phyloP scores from a whole-genome alignment of 2,888 invertebrate genomes.

The Crematogaster levior region DNA sequence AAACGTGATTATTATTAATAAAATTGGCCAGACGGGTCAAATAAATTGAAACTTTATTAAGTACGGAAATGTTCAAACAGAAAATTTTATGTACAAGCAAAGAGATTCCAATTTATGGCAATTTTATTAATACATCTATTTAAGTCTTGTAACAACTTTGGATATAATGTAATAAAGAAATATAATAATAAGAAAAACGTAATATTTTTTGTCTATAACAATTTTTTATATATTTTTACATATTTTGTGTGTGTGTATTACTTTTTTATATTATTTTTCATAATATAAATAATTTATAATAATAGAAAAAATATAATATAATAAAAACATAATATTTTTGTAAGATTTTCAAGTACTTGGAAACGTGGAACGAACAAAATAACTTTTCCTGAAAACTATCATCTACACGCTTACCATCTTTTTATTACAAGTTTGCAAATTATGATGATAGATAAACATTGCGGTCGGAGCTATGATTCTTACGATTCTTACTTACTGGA shows the following conservation, averaged over 20 bases:
- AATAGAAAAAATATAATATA: no score
- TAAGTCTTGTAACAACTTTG: not conserved
- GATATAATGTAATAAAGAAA: not conserved
- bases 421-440: not conserved
- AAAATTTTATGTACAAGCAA: not conserved
- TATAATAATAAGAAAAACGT: no score
- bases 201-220: not conserved
- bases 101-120: not conserved
- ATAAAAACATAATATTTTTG: no score
- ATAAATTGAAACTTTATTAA: no score
- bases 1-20: no score
- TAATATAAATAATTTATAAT: no score
- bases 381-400: not conserved
- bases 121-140: not conserved
- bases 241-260: no score
- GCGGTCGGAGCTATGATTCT: not conserved
- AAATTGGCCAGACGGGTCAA: no score
- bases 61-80: no score
- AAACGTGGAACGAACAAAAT: not conserved
- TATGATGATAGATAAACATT: not conserved
- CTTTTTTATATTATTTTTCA: no score
- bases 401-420: not conserved
- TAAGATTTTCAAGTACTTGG: no score
- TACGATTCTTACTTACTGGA: constrained; percentile 7
- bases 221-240: no score